Evolutionary conservation across 1,140 invertebrate species (phyloP).

Genomic region (Drosophila repletoides): DNA sequence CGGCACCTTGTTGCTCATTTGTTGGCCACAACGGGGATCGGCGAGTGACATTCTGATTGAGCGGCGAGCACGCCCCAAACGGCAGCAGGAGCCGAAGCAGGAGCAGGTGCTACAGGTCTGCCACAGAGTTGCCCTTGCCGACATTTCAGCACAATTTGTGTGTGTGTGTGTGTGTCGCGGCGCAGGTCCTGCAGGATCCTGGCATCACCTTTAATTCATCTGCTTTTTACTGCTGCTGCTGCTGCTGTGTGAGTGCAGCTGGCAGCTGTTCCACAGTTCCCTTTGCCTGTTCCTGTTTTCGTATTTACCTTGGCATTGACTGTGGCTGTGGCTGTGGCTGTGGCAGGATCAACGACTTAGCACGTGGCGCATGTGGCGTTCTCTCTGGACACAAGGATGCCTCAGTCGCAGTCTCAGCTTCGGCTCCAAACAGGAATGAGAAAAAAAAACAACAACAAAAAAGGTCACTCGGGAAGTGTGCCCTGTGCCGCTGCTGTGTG

Average conservation of each 20-base stretch:
- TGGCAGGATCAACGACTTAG: conserved; percentile 77
- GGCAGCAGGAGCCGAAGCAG: too few relatives aligned
- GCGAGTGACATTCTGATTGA: conserved; percentile 71
- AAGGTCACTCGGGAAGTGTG: conserved; percentile 75
- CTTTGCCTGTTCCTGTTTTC: background rate
- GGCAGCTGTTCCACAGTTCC: conserved; percentile 43
- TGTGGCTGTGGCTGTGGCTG: conserved; percentile 30
- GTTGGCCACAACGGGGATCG: conserved; percentile 28
- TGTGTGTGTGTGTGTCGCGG: background rate
- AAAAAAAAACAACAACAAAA: conserved; percentile 50
- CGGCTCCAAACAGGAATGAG: conserved; percentile 74
- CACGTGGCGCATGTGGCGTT: conserved; percentile 75
- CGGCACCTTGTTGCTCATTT: conserved; percentile 60
- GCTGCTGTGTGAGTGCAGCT: conserved; percentile 50
- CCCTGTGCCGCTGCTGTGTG: conserved; percentile 40
- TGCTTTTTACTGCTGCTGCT: conserved; percentile 3
- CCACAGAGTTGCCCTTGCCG: conserved; percentile 39
- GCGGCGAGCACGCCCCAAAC: conserved; percentile 57
- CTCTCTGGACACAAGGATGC: conserved; percentile 12
- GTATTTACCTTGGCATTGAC: conserved; percentile 26
- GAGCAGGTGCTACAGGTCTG: conserved; percentile 26
- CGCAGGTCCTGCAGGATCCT: too few relatives aligned
- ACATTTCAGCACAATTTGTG: conserved; percentile 2
- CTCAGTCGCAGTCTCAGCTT: conserved; percentile 17
- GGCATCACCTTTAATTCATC: conserved; percentile 9